Percentiles rank a stretch among this genome's conserved stretches.
Evolutionary conservation across 2,113 vertebrate genomes (phyloP).

Genomic region (Rhabdornis inornatus): DNA sequence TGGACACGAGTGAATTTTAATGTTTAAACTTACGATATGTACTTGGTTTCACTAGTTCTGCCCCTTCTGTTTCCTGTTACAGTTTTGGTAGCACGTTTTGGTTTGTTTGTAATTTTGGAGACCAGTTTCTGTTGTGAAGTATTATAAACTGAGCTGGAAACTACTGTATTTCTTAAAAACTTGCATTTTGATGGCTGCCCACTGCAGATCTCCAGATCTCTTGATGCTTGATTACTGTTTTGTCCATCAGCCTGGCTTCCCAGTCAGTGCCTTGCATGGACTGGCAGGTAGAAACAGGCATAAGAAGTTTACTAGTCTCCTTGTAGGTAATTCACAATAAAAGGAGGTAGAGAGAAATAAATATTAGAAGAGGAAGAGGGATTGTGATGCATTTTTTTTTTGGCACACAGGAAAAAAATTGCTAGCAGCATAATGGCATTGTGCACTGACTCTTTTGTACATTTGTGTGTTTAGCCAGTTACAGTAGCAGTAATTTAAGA

Average conservation of each 20-base stretch:
- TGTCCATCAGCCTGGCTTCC: neutral
- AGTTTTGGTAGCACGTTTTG: neutral
- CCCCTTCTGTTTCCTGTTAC: constrained; percentile 19
- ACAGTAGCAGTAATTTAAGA: constrained; percentile 40
- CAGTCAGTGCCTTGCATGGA: neutral
- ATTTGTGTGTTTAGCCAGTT: constrained; percentile 24
- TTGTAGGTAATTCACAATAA: neutral
- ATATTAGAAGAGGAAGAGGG: neutral
- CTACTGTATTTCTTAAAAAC: neutral
- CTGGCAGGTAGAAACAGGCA: neutral
- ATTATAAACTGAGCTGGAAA: neutral
- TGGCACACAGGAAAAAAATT: neutral
- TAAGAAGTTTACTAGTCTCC: neutral
- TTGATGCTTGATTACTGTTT: neutral
- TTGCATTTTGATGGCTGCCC: neutral
- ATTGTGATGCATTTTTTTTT: neutral
- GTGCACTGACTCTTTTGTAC: neutral
- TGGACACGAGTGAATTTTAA: neutral
- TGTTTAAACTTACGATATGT: neutral
- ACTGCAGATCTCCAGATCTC: neutral
- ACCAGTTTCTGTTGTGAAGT: neutral
- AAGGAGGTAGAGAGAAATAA: neutral
- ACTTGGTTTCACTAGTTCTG: constrained; percentile 4
- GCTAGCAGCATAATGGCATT: constrained; percentile 4
- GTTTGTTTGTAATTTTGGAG: neutral